Conservation (phyloP, 2,113 vertebrate species). For the Cettia cetti region DNA sequence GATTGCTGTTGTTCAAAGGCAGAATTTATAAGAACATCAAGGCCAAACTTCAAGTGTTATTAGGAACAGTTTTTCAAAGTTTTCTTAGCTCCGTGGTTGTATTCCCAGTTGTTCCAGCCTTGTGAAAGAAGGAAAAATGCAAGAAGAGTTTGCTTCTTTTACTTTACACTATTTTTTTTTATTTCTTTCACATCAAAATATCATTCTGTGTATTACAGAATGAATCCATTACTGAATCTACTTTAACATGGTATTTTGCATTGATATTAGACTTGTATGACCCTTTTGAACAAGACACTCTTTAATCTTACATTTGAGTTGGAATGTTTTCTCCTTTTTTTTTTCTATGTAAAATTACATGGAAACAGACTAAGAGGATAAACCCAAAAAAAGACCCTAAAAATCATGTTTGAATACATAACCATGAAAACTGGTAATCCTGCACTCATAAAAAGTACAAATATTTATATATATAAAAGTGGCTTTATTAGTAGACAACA, state of each 20-base stretch:
- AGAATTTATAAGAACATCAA: conserved; percentile 6
- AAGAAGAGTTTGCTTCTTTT: neutral
- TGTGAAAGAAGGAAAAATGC: neutral
- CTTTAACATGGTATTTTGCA: neutral
- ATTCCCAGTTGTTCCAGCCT: conserved; percentile 15
- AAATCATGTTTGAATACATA: conserved; percentile 35
- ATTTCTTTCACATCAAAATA: neutral
- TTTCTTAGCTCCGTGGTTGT: neutral
- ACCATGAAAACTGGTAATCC: neutral
- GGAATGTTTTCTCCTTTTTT: neutral
- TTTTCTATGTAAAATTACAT: neutral
- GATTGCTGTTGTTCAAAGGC: neutral
- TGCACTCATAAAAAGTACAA: neutral
- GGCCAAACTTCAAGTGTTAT: conserved; percentile 22
- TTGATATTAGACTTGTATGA: neutral
- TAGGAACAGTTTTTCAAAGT: conserved; percentile 33
- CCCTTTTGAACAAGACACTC: neutral
- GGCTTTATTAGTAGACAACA: neutral
- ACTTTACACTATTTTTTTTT: neutral
- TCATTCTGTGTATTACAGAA: neutral
- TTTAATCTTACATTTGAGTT: neutral
- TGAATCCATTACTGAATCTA: neutral
- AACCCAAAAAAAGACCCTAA: conserved; percentile 5
- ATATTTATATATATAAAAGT: neutral
- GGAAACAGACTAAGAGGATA: neutral